Evolutionary conservation across 2,797 vertebrate genomes (phyloP), one percentile per base, ranked within the genome.

Genomic region (Coluber constrictor): DNA sequence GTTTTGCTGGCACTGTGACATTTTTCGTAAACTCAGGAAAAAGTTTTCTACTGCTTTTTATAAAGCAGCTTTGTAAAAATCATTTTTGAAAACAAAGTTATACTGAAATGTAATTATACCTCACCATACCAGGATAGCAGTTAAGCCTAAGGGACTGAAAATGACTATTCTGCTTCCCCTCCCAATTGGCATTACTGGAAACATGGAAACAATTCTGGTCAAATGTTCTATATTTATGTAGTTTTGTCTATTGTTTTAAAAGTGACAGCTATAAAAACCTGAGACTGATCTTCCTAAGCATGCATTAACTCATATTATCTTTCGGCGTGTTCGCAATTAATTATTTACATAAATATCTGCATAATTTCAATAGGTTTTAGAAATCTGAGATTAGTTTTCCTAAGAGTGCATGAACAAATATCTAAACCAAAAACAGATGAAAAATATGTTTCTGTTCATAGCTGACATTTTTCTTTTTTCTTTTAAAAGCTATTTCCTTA

Each of bases 41-140:
- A 1, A 86, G 15, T 86, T 86, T 89, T 61, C 27, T n/a, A 55
- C 74, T 83, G 74, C 37, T 83, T 83, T 83, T 83, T 83, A n/a
- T 29, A 51, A 43, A 83, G 43, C 27, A 79, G 70, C 4, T 79
- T 89, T n/a, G 18, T 56, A 11, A 23, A 32, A 57, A 27, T 43
- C 57, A 63, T 63, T 70, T 51, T 20, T 63, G 83, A 91, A 91
- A 54, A n/a, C 18, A 79, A 57, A 79, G 20, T 66, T 51, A 63
- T 90, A 59, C 54, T n/a, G 54, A 83, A 88, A 89, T 47, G 5
- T 59, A 32, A n/a, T 12, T 12, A 91, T 91, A 29, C 0, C 0
- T 83, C 92, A 1, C 11, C 57, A 0, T 86, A 1, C 16, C 83
- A 56, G 20, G 1, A 79, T 94, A 88, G 55, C 27, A 87, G 51